A percentile compares a stretch with the other conserved stretches of the same genome.
Evolutionary conservation across 1,140 invertebrate species (phyloP).

Genomic region (Procambarus virginalis): DNA sequence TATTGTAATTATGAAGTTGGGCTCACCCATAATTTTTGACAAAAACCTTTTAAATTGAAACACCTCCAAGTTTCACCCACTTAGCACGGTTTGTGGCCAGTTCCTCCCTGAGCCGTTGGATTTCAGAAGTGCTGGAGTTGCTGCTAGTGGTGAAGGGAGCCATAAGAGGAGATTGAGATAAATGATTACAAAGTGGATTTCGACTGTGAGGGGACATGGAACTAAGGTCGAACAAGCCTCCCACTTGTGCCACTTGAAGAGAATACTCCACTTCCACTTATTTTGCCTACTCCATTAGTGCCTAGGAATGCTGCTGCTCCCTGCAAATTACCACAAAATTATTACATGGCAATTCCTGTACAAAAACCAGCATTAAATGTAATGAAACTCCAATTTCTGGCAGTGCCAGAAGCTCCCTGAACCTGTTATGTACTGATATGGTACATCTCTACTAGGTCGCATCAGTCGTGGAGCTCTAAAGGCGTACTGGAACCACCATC

Average conservation of each 20-base stretch:
- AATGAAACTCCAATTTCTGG: too few species aligned
- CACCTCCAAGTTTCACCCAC: neutral
- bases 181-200: conserved; percentile 44
- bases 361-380: too few species aligned
- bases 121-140: conserved; percentile 73
- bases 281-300: conserved; percentile 49
- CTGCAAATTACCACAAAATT: conserved; percentile 6
- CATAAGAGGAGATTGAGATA: conserved; percentile 68
- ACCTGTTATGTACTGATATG: too few species aligned
- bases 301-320: conserved; percentile 50
- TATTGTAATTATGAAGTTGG: too few species aligned
- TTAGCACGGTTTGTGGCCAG: conserved; percentile 83
- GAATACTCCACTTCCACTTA: conserved; percentile 10
- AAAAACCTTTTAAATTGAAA: neutral
- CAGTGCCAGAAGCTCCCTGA: too few species aligned
- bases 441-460: too few species aligned
- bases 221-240: conserved; percentile 44
- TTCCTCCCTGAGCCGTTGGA: conserved; percentile 86
- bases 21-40: too few species aligned
- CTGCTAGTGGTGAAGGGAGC: conserved; percentile 65
- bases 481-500: too few species aligned
- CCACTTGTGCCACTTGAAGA: conserved; percentile 9
- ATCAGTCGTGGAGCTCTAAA: too few species aligned
- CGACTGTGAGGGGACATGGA: conserved; percentile 56
- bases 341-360: too few species aligned